Percentiles rank a stretch among this genome's conserved stretches.
These are phyloP conservation scores for Heliocidaris erythrogramma DNA, from an alignment of 35 echinoderm and acorn worm genomes.

Conservation along the genomic window DNA sequence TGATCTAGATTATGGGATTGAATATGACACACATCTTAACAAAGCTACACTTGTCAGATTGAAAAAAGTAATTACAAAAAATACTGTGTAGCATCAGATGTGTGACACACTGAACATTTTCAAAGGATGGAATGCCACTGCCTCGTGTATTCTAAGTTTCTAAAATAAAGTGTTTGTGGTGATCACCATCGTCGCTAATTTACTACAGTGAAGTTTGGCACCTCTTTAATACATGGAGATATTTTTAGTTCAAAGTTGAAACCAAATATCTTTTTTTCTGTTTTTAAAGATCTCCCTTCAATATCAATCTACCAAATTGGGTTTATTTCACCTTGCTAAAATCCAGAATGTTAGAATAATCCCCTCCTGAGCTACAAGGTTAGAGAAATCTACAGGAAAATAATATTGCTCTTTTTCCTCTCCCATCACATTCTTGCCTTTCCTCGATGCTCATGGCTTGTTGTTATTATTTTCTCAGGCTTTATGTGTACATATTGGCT, in stretches of 20 bases:
- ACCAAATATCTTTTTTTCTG: neutral
- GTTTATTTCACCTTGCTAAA: neutral
- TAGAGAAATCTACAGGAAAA: neutral
- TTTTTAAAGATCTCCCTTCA: neutral
- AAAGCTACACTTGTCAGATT: too few relatives aligned
- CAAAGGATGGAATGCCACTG: too few relatives aligned
- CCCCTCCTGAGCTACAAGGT: neutral
- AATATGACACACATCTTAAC: too few relatives aligned
- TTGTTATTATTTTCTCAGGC: neutral
- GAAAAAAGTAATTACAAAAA: too few relatives aligned
- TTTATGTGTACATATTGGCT: constrained; percentile 18
- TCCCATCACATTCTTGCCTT: neutral
- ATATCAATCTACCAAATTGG: neutral
- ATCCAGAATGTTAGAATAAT: neutral
- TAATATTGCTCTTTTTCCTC: neutral
- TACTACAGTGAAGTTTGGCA: neutral
- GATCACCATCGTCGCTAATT: neutral
- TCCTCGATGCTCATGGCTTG: neutral
- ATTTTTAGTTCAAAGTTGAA: neutral
- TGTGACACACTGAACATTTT: too few relatives aligned
- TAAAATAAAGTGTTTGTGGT: too few relatives aligned
- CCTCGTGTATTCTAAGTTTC: too few relatives aligned
- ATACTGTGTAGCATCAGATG: too few relatives aligned
- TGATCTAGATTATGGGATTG: too few relatives aligned
- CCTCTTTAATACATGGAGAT: neutral